Conservation (phyloP, 2,888 invertebrate species). For the Stenotaenia linearis region DNA sequence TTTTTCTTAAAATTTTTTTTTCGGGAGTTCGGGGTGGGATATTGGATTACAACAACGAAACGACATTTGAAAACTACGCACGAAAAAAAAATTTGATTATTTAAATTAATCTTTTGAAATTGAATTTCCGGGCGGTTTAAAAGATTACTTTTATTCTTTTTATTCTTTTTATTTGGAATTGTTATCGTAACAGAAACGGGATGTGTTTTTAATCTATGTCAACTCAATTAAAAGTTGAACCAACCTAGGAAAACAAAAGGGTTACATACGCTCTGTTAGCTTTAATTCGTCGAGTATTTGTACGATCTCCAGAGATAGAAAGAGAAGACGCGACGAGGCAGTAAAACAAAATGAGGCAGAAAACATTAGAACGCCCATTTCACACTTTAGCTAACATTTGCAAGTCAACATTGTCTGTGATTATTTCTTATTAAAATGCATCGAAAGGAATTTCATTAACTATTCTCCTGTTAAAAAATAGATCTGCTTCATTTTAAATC, state of each 20-base stretch:
- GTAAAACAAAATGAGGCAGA: conserved; percentile 12
- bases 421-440: conserved; percentile 19
- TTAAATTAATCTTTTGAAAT: background rate
- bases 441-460: conserved; percentile 1
- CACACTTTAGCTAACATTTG: conserved; percentile 15
- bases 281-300: conserved; percentile 13
- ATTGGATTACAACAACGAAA: background rate
- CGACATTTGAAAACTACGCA: background rate
- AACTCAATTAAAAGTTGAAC: background rate
- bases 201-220: background rate
- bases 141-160: no score
- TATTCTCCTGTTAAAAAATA: background rate
- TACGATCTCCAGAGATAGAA: background rate
- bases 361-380: conserved; percentile 19
- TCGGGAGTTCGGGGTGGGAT: background rate
- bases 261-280: background rate
- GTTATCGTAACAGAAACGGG: background rate
- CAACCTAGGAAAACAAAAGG: background rate
- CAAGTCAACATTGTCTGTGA: conserved; percentile 7
- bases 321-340: conserved; percentile 7
- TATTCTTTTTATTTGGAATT: background rate
- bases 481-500: background rate
- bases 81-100: background rate
- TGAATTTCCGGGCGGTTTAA: background rate
- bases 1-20: background rate